Percentiles rank a stretch among this genome's conserved stretches.
Conservation (phyloP, 2,888 invertebrate genomes). For the Cosmia trapezina region DNA sequence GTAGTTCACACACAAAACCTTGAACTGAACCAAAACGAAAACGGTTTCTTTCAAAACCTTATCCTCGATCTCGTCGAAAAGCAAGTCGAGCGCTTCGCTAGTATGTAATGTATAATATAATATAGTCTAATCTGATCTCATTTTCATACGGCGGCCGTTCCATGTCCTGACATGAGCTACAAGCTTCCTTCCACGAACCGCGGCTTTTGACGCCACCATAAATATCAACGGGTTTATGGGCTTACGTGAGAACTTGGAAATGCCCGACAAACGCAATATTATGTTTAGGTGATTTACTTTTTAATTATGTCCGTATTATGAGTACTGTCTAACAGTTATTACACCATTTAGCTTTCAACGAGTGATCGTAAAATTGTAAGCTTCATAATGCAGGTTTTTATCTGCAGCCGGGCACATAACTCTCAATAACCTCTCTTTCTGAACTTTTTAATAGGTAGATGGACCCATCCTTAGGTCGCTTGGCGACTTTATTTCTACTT, state of each 20-base stretch:
- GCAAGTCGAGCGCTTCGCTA: constrained; percentile 29
- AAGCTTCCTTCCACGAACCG: constrained; percentile 71
- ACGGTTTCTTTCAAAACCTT: constrained; percentile 49
- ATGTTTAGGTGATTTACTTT: constrained; percentile 40
- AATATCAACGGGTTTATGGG: constrained; percentile 65
- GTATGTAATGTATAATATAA: constrained; percentile 29
- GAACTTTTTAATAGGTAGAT: not conserved
- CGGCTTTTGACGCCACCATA: constrained; percentile 57
- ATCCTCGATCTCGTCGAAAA: constrained; percentile 53
- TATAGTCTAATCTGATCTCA: constrained; percentile 66
- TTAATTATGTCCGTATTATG: constrained; percentile 39
- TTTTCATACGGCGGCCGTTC: constrained; percentile 64
- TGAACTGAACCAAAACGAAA: constrained; percentile 35
- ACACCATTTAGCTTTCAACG: constrained; percentile 30
- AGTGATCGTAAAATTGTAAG: constrained; percentile 17
- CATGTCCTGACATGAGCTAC: constrained; percentile 54
- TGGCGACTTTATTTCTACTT: not conserved
- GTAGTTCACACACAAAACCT: constrained; percentile 30
- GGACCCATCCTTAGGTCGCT: too few relatives aligned
- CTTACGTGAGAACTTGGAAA: constrained; percentile 68
- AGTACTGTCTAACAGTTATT: constrained; percentile 42
- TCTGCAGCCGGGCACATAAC: not conserved
- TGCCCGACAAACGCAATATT: constrained; percentile 43
- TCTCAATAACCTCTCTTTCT: not conserved
- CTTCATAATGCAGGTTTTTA: not conserved